These are phyloP conservation scores for Hyposmocoma kahamanoa DNA, from an alignment of 1,140 invertebrate species.

Conservation along the genomic window DNA sequence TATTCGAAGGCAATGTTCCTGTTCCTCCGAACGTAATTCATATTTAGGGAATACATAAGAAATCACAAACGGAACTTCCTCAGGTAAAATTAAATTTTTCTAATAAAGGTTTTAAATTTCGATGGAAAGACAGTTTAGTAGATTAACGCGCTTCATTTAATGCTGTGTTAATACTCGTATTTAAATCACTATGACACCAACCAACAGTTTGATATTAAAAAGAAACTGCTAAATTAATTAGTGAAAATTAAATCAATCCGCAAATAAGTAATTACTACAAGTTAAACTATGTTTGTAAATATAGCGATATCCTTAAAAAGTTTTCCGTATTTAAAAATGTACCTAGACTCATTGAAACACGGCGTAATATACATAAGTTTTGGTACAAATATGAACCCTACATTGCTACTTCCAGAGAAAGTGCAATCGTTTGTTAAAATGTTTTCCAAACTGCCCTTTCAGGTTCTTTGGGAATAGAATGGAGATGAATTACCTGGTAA, in stretches of 20 bases:
- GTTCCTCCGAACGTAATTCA: slow-evolving; percentile 54
- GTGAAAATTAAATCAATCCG: too few relatives aligned
- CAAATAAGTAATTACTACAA: too few relatives aligned
- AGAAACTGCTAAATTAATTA: too few relatives aligned
- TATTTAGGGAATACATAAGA: slow-evolving; percentile 60
- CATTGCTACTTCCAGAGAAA: slow-evolving; percentile 34
- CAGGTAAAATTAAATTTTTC: too few relatives aligned
- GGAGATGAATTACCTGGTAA: slow-evolving; percentile 30
- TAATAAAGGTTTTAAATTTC: too few relatives aligned
- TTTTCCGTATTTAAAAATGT: slow-evolving; percentile 53
- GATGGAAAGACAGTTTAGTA: too few relatives aligned
- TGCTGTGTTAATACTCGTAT: too few relatives aligned
- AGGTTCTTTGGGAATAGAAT: slow-evolving; percentile 64
- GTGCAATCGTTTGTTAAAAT: slow-evolving; percentile 44
- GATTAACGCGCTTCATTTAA: too few relatives aligned
- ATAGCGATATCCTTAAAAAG: too few relatives aligned
- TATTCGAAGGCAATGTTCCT: slow-evolving; percentile 57
- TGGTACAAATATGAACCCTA: slow-evolving; percentile 66
- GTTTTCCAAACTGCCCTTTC: slow-evolving; percentile 38
- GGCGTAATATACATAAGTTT: slow-evolving; percentile 76
- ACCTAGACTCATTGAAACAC: slow-evolving; percentile 58
- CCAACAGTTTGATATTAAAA: too few relatives aligned
- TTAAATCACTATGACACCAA: too few relatives aligned
- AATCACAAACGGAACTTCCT: slow-evolving; percentile 36
- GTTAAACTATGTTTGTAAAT: too few relatives aligned